Conservation (phyloP, 1,140 invertebrate species). For the Periplaneta americana region DNA sequence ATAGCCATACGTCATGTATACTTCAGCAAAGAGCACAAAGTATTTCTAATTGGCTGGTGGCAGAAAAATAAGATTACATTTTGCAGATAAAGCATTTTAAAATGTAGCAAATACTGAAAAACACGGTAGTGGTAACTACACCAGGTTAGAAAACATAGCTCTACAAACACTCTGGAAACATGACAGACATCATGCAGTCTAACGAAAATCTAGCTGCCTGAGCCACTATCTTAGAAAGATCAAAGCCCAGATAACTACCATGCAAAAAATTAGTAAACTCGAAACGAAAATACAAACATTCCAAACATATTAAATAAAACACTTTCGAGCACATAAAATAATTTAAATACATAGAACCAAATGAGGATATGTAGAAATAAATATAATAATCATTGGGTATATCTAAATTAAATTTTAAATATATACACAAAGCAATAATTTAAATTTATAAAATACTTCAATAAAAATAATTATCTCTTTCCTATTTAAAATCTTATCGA, state of each 20-base stretch:
- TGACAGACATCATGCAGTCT: neutral
- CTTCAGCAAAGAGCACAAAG: too few relatives aligned
- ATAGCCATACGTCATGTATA: too few relatives aligned
- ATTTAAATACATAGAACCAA: neutral
- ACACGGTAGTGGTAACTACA: neutral
- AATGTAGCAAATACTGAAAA: neutral
- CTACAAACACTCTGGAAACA: neutral
- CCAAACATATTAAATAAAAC: neutral
- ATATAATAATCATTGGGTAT: neutral
- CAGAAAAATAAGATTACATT: too few relatives aligned
- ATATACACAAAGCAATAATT: neutral
- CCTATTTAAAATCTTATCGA: neutral
- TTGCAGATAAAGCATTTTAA: too few relatives aligned
- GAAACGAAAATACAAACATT: neutral
- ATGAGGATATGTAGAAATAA: neutral
- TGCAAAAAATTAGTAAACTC: neutral
- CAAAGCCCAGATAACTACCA: neutral
- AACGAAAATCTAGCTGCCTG: neutral
- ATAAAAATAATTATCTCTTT: neutral
- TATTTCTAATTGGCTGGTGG: too few relatives aligned
- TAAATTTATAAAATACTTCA: neutral
- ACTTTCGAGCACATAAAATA: neutral
- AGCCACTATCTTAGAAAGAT: neutral
- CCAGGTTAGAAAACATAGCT: neutral
- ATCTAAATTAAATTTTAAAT: neutral